Evolutionary conservation across 2,888 invertebrate species (phyloP), one percentile per base, ranked within the genome.

Genomic region (Hirtodrosophila histrioides): DNA sequence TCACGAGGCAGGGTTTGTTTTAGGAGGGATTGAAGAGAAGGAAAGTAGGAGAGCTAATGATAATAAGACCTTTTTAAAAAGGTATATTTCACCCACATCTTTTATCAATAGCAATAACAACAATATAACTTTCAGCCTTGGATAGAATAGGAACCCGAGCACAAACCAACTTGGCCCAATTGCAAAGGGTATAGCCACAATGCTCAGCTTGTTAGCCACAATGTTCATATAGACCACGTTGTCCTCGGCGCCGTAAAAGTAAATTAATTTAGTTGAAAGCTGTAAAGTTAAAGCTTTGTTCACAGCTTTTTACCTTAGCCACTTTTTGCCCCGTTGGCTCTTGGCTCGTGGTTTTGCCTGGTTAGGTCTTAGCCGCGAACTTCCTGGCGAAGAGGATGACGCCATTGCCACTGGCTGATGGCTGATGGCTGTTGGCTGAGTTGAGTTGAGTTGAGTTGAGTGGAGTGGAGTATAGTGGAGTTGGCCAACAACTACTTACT

Each of bases 251-350:
- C 78, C 71, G 78, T 85, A 89, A 90, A 90, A 89, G 79, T 89
- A 90, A 89, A 90, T 90, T 90, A 89, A 89, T 89, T 90, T 90
- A 84, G 86, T 87, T 86, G 89, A 90, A 90, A 90, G 90, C 88
- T 88, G 84, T 90, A 89, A 89, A 89, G 88, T 84, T 86, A 81
- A 90, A 86, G 88, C 86, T 86, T 86, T 78, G 82, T 86, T 88
- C 79, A 75, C 77, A 80, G 88, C 79, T 74, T 77, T 74, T 75
- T 75, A 63, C 70, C 75, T 69, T 74, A 53, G 73, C 57, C 66
- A 70, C 66, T 75, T 83, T 60, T 48, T 63, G 48, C 31, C 31
- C 29, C 23, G 36, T 31, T 17, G 43, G 41, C 46, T 70, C 11
- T 37, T 31, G 39, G 49, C 43, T 27, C 24, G 17, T 62, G 51